Evolutionary conservation across 2,113 vertebrate species (phyloP).

Genomic region (Acanthochromis polyacanthus): DNA sequence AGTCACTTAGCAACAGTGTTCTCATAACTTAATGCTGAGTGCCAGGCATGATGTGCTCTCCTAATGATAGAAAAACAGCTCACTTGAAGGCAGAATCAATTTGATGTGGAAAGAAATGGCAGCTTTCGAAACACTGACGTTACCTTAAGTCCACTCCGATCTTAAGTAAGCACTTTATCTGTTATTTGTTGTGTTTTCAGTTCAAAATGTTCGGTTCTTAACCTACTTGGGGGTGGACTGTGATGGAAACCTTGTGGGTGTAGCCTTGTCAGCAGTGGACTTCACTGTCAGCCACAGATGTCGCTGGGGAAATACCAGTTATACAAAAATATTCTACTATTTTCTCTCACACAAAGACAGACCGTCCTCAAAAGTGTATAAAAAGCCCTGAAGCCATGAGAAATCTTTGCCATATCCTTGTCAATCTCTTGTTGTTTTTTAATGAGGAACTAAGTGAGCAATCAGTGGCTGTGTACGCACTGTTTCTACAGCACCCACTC

Average conservation of each 20-base stretch:
- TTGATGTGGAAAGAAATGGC: background rate
- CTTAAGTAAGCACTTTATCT: background rate
- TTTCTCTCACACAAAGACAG: conserved; percentile 12
- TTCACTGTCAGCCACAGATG: conserved; percentile 1
- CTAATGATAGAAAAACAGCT: background rate
- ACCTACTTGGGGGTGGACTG: background rate
- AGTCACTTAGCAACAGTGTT: background rate
- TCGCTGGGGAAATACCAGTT: conserved; percentile 16
- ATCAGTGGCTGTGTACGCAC: background rate
- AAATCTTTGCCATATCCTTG: conserved; percentile 2
- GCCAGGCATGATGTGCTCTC: background rate
- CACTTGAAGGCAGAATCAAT: background rate
- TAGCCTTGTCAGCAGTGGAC: background rate
- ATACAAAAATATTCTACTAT: background rate
- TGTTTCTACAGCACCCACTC: conserved; percentile 5
- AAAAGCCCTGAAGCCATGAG: conserved; percentile 35
- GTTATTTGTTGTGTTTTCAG: background rate
- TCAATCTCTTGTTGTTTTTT: background rate
- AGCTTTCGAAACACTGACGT: background rate
- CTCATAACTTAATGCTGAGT: background rate
- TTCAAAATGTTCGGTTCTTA: conserved; percentile 6
- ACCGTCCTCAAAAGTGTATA: background rate
- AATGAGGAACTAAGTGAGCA: conserved; percentile 25
- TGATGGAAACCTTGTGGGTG: conserved; percentile 1
- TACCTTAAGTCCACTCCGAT: background rate